These are phyloP conservation scores for Tromatobia lineatoria DNA, from an alignment of 2,888 invertebrate genomes.

Conservation along the genomic window DNA sequence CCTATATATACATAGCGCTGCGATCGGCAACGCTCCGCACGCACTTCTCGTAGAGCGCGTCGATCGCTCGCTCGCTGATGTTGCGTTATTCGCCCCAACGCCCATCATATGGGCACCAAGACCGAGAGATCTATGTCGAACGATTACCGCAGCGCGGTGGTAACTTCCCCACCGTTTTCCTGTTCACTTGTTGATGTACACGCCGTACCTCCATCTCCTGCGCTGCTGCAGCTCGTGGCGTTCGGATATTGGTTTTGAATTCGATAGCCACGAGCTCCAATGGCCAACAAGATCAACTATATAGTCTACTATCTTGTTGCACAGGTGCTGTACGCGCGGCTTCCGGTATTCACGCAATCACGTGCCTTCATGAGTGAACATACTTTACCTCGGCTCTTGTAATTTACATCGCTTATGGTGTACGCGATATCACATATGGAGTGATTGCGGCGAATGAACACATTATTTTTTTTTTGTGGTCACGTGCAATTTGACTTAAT, in stretches of 20 bases:
- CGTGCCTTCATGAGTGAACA: constrained; percentile 12
- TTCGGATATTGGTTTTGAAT: constrained; percentile 79
- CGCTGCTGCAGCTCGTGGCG: constrained; percentile 40
- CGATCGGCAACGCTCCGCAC: constrained; percentile 35
- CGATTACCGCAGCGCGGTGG: constrained; percentile 55
- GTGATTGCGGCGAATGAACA: constrained; percentile 28
- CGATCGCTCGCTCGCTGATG: constrained; percentile 32
- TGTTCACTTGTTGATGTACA: constrained; percentile 49
- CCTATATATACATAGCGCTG: not conserved
- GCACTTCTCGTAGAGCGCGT: constrained; percentile 28
- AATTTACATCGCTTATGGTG: constrained; percentile 60
- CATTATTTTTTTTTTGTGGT: constrained; percentile 7
- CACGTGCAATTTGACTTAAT: not conserved
- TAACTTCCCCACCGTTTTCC: constrained; percentile 62
- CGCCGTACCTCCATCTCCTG: not conserved
- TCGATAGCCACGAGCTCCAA: constrained; percentile 70
- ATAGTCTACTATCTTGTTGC: constrained; percentile 22
- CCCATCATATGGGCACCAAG: constrained; percentile 28
- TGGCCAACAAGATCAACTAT: constrained; percentile 46
- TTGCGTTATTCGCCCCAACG: constrained; percentile 49
- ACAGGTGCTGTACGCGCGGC: constrained; percentile 15
- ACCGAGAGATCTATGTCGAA: constrained; percentile 51
- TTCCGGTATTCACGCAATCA: constrained; percentile 57
- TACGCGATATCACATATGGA: constrained; percentile 38
- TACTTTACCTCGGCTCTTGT: constrained; percentile 37